phyloP scores from a whole-genome alignment of 2,888 invertebrate species.

The Neoaliturus tenellus region DNA sequence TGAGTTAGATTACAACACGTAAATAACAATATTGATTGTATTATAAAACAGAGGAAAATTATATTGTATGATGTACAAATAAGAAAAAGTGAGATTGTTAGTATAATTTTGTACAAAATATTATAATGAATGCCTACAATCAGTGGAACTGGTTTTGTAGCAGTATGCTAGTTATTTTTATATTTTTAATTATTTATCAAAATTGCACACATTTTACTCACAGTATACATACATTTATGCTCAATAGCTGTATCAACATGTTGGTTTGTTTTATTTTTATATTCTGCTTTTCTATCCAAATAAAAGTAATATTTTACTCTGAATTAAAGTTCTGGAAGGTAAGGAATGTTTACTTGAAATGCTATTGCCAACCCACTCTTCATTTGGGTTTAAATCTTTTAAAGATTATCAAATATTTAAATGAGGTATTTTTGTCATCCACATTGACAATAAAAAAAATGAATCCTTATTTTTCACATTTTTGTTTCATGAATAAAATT shows the following conservation, averaged over 20 bases:
- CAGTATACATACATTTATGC: background rate
- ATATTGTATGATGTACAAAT: background rate
- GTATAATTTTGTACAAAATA: constrained; percentile 19
- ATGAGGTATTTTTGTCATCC: no score
- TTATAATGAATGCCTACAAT: background rate
- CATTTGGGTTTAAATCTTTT: no score
- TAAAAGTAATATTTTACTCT: background rate
- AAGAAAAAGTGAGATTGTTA: background rate
- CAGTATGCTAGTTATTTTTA: constrained; percentile 9
- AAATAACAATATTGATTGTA: background rate
- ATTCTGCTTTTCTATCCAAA: background rate
- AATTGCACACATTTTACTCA: background rate
- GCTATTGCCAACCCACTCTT: no score
- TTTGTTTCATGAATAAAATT: no score
- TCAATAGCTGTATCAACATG: background rate
- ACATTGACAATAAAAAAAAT: no score
- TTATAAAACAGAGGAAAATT: constrained; percentile 6
- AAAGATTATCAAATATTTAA: no score
- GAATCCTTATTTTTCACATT: no score
- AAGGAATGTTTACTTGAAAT: background rate
- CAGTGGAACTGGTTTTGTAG: constrained; percentile 19
- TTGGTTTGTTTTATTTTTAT: background rate
- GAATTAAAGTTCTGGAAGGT: background rate
- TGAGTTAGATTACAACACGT: background rate
- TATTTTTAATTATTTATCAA: constrained; percentile 5